These are phyloP conservation scores for Palythoa caribaeorum DNA, from an alignment of 92 coral and sea anemone genomes.

Conservation along the genomic window DNA sequence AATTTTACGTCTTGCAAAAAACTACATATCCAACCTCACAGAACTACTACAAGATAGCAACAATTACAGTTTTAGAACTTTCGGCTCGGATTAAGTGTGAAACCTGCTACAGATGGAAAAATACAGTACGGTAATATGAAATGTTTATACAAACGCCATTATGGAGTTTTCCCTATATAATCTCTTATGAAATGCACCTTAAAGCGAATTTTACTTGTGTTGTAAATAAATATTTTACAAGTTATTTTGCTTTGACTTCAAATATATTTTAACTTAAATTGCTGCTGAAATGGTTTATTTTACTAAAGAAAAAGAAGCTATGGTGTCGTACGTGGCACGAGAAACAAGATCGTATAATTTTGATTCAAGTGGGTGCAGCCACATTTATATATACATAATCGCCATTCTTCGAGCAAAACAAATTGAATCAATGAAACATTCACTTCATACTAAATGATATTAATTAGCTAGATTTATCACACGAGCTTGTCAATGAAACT, in stretches of 20 bases:
- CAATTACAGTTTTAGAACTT: slow-evolving; percentile 67
- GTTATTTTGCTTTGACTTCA: not conserved
- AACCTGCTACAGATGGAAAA: not conserved
- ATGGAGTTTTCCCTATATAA: not conserved
- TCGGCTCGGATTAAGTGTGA: slow-evolving; percentile 46
- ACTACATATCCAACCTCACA: slow-evolving; percentile 90
- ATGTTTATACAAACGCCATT: not conserved
- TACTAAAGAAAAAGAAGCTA: not conserved
- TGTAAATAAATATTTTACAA: slow-evolving; percentile 4
- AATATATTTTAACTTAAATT: not conserved
- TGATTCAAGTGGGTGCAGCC: not conserved
- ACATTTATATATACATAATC: too few relatives aligned
- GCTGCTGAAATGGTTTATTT: not conserved
- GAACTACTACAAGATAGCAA: slow-evolving; percentile 76
- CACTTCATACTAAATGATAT: not conserved
- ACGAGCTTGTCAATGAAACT: not conserved
- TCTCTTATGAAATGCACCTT: not conserved
- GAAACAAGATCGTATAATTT: not conserved
- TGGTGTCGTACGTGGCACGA: not conserved
- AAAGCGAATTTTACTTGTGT: not conserved
- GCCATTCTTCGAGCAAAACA: not conserved
- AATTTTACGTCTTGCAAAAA: slow-evolving; percentile 95
- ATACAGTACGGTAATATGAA: too few relatives aligned
- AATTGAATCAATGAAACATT: slow-evolving; percentile 1
- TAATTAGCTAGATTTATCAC: not conserved